Conservation (phyloP, 2,888 invertebrate genomes). For the Cynaeus angustus region DNA sequence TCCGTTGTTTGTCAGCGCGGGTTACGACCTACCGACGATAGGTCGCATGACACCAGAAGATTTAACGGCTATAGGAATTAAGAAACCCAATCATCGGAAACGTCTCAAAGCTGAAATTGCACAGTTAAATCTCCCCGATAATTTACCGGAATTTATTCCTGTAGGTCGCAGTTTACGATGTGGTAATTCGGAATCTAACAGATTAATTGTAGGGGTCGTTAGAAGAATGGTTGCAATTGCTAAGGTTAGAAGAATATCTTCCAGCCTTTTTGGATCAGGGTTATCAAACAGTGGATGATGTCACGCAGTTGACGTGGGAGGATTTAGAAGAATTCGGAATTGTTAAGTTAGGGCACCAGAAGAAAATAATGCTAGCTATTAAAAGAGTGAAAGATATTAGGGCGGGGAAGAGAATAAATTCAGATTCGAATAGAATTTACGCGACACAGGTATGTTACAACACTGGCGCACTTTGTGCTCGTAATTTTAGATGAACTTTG, state of each 20-base stretch:
- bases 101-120: constrained; percentile 97
- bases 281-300: constrained; percentile 94
- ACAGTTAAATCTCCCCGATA: constrained; percentile 93
- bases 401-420: constrained; percentile 83
- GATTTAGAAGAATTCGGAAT: constrained; percentile 98
- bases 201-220: constrained; percentile 83
- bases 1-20: constrained; percentile 92
- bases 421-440: constrained; percentile 68
- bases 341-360: constrained; percentile 96
- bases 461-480: constrained; percentile 41
- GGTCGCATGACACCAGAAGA: constrained; percentile 99
- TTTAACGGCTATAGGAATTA: constrained; percentile 91
- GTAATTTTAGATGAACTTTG: constrained; percentile 30
- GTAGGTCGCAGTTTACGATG: constrained; percentile 72
- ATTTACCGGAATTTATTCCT: constrained; percentile 95
- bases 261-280: constrained; percentile 93
- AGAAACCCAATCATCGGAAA: constrained; percentile 97
- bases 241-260: constrained; percentile 94
- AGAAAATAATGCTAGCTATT: constrained; percentile 97
- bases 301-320: constrained; percentile 97
- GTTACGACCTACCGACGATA: constrained; percentile 98
- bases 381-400: constrained; percentile 96
- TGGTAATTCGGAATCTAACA: background rate
- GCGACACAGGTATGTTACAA: constrained; percentile 66
- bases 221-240: constrained; percentile 94